Conservation (phyloP, 1,140 invertebrate species). For the Bombus pascuorum region DNA sequence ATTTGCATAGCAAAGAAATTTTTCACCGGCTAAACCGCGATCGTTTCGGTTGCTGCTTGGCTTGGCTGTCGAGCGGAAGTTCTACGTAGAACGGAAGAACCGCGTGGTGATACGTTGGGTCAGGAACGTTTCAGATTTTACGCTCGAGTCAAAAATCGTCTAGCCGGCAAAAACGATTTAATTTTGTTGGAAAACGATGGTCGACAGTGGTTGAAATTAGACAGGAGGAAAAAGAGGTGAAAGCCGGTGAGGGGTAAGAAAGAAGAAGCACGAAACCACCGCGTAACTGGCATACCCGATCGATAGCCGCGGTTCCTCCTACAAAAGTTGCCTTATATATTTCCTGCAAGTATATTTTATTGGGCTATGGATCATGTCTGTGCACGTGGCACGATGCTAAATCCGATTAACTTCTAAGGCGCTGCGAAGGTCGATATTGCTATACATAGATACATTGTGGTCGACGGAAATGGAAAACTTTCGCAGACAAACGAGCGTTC, state of each 20-base stretch:
- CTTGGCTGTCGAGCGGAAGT: not conserved
- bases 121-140: not conserved
- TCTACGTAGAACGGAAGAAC: not conserved
- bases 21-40: slow-evolving; percentile 5
- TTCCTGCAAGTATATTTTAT: slow-evolving; percentile 56
- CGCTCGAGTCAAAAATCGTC: too few species aligned
- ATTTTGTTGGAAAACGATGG: too few species aligned
- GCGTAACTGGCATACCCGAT: slow-evolving; percentile 21
- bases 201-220: slow-evolving; percentile 39
- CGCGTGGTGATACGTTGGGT: not conserved
- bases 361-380: slow-evolving; percentile 52
- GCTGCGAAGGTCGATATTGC: slow-evolving; percentile 61
- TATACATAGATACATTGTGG: slow-evolving; percentile 41
- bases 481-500: slow-evolving; percentile 5
- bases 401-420: slow-evolving; percentile 67
- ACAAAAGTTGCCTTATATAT: slow-evolving; percentile 48
- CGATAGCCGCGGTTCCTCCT: slow-evolving; percentile 34
- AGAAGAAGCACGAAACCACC: slow-evolving; percentile 33
- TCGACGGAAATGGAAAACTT: slow-evolving; percentile 20
- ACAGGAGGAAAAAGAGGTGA: not conserved
- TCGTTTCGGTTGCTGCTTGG: not conserved
- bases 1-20: slow-evolving; percentile 40
- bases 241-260: not conserved
- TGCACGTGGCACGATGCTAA: slow-evolving; percentile 50
- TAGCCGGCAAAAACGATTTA: not conserved